Base-by-base conservation (phyloP, 35 echinoderm and acorn worm species). In the Amphiura filiformis region DNA sequence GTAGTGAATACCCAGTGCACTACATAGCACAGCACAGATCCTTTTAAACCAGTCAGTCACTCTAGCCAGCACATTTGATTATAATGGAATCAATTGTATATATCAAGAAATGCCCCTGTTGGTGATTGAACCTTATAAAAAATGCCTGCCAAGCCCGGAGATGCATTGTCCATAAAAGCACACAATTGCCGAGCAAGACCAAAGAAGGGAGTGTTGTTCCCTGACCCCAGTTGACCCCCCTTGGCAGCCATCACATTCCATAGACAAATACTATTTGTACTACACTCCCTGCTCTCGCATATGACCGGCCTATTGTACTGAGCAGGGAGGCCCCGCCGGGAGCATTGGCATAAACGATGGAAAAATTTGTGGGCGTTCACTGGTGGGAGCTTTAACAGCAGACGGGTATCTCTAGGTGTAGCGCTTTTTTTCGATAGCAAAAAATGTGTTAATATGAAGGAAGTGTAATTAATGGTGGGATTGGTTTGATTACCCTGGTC, bases 81-180 rank as follows among this genome's bases (percentile, higher is more conserved):
- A 70, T 70, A 70, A 70, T 70, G 61, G 7, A 70, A 13, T 70
- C 61, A 70, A 70, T 70, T 70, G 61, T 70, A 70, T 70, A 70
- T 30, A 70, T 30, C 15, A 30, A 70, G 61, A 70, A 70, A 70
- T 11, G 61, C 61, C 41, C 61, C 61, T n/a, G 15, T 23, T 30
- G 61, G 15, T 70, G 61, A 70, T 70, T 70, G 61, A 70, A 23
- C 61, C 61, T 70, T 5, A 70, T 70, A 1, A 70, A 52, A 70
- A 70, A 70, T 70, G 15, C 61, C 61, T 70, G 28, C 61, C 61
- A 70, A 47, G 41, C 41, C 41, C 41, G 41, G 41, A 47, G 41
- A 47, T 70, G 61, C 61, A 70, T 70, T 70, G 61, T 70, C 61
- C 61, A 70, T 70, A 70, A 70, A 70, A 70, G 61, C 61, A 13